Percentiles rank a stretch among this genome's conserved stretches.
Conservation (phyloP, 2,113 vertebrate genomes). For the Odocoileus hemionus region DNA sequence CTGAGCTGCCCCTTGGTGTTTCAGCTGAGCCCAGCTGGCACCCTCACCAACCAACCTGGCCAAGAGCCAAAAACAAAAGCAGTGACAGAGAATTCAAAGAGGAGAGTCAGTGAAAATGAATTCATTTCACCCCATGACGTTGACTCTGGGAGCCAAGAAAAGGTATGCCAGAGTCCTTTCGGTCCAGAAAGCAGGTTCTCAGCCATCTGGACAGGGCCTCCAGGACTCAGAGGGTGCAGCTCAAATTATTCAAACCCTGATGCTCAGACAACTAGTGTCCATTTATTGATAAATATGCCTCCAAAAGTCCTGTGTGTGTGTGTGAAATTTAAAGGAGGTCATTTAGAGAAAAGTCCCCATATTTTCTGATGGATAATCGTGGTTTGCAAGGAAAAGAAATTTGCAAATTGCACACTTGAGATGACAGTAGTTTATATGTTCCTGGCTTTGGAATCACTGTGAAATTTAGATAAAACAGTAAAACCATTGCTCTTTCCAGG, state of each 20-base stretch:
- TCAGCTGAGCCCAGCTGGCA: background rate
- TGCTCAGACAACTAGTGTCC: background rate
- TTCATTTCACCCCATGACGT: background rate
- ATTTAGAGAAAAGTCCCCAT: background rate
- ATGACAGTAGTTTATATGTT: background rate
- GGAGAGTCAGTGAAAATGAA: background rate
- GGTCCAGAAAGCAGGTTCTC: background rate
- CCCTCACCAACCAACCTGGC: background rate
- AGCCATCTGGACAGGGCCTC: background rate
- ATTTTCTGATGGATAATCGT: background rate
- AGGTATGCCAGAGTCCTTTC: background rate
- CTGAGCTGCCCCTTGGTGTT: background rate
- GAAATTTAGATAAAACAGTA: background rate
- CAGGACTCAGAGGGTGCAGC: background rate
- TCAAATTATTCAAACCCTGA: too few species aligned
- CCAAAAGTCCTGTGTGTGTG: background rate
- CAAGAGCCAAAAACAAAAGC: background rate
- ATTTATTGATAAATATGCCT: background rate
- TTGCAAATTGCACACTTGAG: background rate
- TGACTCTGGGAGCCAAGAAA: background rate
- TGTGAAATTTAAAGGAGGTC: background rate
- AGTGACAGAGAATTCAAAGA: background rate
- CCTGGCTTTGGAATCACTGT: background rate
- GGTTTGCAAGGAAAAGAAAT: background rate
- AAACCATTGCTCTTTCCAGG: background rate